Evolutionary conservation across 2,113 vertebrate genomes (phyloP).

Genomic region (Greenwoodochromis staneri): DNA sequence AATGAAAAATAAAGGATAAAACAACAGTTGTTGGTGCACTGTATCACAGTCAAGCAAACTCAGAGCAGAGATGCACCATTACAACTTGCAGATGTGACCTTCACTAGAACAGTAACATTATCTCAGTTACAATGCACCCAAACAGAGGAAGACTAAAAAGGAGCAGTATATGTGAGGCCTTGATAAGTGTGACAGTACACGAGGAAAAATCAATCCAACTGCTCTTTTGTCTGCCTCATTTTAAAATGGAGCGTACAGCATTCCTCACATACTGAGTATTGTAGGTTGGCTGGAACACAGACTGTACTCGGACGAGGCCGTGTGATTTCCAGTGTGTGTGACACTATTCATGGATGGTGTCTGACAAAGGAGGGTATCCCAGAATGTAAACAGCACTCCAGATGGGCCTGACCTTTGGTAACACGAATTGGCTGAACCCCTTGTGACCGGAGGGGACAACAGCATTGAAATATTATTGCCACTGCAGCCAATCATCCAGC

Average conservation of each 20-base stretch:
- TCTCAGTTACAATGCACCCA: constrained; percentile 14
- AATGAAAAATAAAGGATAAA: background rate
- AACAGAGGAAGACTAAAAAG: constrained; percentile 26
- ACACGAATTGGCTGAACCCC: constrained; percentile 44
- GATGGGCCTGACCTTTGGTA: constrained; percentile 59
- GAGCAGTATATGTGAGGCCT: constrained; percentile 14
- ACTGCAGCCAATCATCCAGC: constrained; percentile 23
- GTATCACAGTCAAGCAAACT: background rate
- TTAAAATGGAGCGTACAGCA: constrained; percentile 29
- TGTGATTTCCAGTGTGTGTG: constrained; percentile 37
- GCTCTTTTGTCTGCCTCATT: constrained; percentile 45
- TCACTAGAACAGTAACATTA: constrained; percentile 15
- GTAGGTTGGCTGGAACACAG: constrained; percentile 61
- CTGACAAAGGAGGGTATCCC: constrained; percentile 27
- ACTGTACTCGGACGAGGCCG: constrained; percentile 28
- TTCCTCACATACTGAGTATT: constrained; percentile 47
- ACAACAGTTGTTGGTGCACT: background rate
- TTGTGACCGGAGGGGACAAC: constrained; percentile 44
- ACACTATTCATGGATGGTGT: constrained; percentile 32
- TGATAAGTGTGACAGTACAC: constrained; percentile 42
- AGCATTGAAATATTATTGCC: constrained; percentile 52
- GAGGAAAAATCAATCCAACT: constrained; percentile 28
- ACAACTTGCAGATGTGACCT: constrained; percentile 28
- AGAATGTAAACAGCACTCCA: constrained; percentile 63
- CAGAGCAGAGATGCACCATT: background rate